These are phyloP conservation scores for Ardeotis arabs DNA, from an alignment of 2,113 vertebrate genomes.

Conservation along the genomic window DNA sequence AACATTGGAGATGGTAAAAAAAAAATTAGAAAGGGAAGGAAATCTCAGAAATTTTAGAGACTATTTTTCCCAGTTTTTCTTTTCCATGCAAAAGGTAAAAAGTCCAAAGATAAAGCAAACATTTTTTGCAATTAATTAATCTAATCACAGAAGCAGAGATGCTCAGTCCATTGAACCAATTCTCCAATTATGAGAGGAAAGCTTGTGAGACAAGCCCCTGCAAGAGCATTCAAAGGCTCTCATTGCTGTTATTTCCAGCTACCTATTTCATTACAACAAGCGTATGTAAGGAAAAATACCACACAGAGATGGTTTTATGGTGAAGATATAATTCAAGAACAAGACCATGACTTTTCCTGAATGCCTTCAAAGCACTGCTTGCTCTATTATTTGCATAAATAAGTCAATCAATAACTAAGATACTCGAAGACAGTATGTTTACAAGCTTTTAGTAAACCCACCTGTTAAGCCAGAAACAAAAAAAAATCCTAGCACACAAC, in stretches of 20 bases:
- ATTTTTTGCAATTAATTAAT: not conserved
- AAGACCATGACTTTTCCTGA: not conserved
- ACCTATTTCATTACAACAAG: not conserved
- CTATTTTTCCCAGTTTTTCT: not conserved
- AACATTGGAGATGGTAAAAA: not conserved
- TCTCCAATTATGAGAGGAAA: not conserved
- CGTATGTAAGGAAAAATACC: not conserved
- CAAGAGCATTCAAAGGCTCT: not conserved
- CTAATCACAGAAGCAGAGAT: not conserved
- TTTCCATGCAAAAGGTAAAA: not conserved
- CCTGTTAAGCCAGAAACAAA: not conserved
- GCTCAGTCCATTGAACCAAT: not conserved
- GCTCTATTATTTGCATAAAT: not conserved
- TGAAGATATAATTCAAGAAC: not conserved
- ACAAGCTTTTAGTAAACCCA: not conserved
- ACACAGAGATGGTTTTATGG: not conserved
- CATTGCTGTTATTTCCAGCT: not conserved
- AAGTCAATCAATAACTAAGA: not conserved
- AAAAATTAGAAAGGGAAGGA: not conserved
- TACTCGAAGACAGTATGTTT: not conserved
- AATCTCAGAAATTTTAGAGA: not conserved
- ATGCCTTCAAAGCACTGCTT: not conserved
- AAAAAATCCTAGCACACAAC: not conserved
- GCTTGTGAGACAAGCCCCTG: not conserved
- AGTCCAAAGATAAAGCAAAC: not conserved